These are phyloP conservation scores for Orchesella cincta DNA, from an alignment of 1,140 invertebrate species.

Conservation along the genomic window DNA sequence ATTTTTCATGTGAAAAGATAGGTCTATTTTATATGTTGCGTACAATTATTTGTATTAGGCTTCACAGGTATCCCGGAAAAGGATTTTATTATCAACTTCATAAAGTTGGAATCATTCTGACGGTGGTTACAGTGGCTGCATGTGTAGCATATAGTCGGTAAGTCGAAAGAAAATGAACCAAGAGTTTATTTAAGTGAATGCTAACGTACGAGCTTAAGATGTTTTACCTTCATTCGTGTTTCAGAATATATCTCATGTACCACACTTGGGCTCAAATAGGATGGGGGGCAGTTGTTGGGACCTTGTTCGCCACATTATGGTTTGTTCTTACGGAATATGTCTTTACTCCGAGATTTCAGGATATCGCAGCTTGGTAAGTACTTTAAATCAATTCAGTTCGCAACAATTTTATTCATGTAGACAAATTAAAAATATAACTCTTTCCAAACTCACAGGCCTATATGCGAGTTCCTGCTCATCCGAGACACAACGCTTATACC, in stretches of 20 bases:
- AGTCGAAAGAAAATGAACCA: conserved; percentile 27
- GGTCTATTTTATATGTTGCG: not conserved
- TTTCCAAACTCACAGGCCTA: conserved; percentile 65
- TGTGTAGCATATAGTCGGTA: conserved; percentile 57
- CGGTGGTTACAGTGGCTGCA: conserved; percentile 53
- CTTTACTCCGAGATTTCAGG: conserved; percentile 82
- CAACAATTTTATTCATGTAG: not conserved
- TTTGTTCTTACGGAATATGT: conserved; percentile 76
- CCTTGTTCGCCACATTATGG: conserved; percentile 71
- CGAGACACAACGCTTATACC: conserved; percentile 89
- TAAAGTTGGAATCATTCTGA: conserved; percentile 52
- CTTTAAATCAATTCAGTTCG: not conserved
- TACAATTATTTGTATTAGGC: conserved; percentile 29
- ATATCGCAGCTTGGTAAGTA: conserved; percentile 79
- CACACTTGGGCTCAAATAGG: conserved; percentile 82
- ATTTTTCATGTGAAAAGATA: not conserved
- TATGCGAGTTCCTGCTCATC: conserved; percentile 82
- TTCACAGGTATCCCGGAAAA: conserved; percentile 48
- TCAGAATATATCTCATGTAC: conserved; percentile 80
- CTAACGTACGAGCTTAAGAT: not conserved
- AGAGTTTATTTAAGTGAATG: not conserved
- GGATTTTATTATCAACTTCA: conserved; percentile 37
- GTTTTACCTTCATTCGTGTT: too few species aligned
- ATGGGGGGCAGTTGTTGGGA: conserved; percentile 72
- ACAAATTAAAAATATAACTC: not conserved